Base-by-base conservation (phyloP, 2,888 invertebrate species). In the Polydrusus cervinus region DNA sequence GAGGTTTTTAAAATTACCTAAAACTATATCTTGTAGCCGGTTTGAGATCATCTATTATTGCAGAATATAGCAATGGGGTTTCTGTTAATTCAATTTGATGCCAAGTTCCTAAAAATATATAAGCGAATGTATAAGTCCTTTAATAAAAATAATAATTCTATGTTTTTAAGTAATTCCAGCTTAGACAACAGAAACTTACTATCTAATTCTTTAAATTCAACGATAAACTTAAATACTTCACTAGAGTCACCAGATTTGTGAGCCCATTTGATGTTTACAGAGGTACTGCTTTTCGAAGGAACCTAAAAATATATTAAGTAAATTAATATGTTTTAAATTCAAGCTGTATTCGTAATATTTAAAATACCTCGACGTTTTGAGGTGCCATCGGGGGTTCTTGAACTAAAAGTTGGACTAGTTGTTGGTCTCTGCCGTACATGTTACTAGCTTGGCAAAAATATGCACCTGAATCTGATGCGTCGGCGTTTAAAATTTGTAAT, bases 361-460 rank as follows among this genome's bases (percentile, higher is more conserved):
- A n/a, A n/a, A n/a, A n/a, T 60, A 77, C 92, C 91, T 6, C 95
- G 93, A 80, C 40, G 20, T 68, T 78, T 61, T 80, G 79, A 8
- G 82, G 82, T 13, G 81, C 78, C 8, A 70, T 76, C 0, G 82
- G 82, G 1, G 93, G 93, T 84, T 95, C 95, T 25, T 93, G 93
- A 0, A 94, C 93, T 78, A 92, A 89, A 47, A 94, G 87, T 81
- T 93, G 92, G 25, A 94, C 92, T 78, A 92, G 85, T 81, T 93
- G 93, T 84, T 94, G 93, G 83, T 92, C 92, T 72, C 91, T 89
- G 5, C 92, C 93, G 80, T 92, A 93, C 81, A 92, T 89, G 85
- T 95, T 95, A 84, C 91, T 92, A 18, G 94, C 94, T 80, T 92
- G 92, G 82, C 95, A 95, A 81, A 93, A 93, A 84, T 94, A 95